Evolutionary conservation across 2,888 invertebrate species (phyloP), one percentile per base, ranked within the genome.

Genomic region (Ornithoptera priamus): DNA sequence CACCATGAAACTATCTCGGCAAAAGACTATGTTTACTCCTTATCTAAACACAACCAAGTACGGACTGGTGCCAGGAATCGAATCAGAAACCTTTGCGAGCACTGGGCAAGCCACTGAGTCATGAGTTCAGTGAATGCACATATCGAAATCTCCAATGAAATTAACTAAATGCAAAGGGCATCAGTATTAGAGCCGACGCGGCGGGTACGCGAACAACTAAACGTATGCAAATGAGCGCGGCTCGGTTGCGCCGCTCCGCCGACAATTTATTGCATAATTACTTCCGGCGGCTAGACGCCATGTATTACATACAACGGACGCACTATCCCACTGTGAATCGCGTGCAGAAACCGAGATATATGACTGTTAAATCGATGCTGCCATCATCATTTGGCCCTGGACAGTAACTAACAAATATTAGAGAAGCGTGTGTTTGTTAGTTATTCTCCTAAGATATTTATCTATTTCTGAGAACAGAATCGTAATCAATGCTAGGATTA

Each of bases 201-300:
- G 59, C 66, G 57, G 65, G 50, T 58, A 66, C 63, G 66, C 62
- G 30, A 17, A 53, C 30, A 50, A 62, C 59, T 63, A 63, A 67
- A 67, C 63, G 53, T 64, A 70, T 70, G 70, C 59, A 70, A 70
- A 70, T 70, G 59, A 46, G 59, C 57, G 61, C 53, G 50, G 50
- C 46, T 10, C 60, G 56, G 24, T 59, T 56, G 67, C 62, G 62
- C 50, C 24, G 65, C 65, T 39, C 20, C 58, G 50, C 69, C 59
- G 64, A n/a, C 70, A 75, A 73, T 74, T 73, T 76, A 74, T 74
- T 74, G 76, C 72, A 74, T 75, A 76, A 75, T 76, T 74, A 74
- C 74, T 75, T 76, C 76, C 76, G 76, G 60, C 71, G 72, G 70
- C 59, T 60, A 67, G 70, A 70, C 70, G 70, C 70, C 70, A 53